phyloP scores from a whole-genome alignment of 2,797 vertebrate species.

The Pseudochirops cupreus region DNA sequence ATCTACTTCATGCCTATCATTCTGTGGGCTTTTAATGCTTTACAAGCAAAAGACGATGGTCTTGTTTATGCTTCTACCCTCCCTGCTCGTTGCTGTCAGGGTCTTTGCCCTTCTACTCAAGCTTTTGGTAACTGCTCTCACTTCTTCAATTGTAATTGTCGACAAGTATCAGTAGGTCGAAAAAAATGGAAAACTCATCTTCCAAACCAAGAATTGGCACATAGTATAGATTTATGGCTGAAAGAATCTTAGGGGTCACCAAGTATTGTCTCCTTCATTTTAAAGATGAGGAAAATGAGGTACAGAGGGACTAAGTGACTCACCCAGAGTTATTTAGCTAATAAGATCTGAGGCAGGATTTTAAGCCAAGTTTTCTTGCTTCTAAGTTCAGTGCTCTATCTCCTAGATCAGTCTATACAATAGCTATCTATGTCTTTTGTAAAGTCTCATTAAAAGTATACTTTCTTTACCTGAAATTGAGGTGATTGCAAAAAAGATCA shows the following conservation, averaged over 20 bases:
- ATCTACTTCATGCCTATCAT: neutral
- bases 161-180: neutral
- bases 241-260: neutral
- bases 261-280: neutral
- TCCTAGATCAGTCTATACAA: neutral
- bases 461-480: neutral
- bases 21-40: neutral
- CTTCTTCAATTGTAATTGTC: neutral
- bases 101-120: neutral
- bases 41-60: conserved; percentile 11
- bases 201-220: neutral
- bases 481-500: neutral
- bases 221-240: neutral
- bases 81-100: neutral
- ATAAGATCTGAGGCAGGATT: neutral
- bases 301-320: neutral
- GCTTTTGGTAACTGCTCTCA: neutral
- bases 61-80: neutral
- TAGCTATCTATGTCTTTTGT: neutral
- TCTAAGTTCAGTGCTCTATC: neutral
- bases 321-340: neutral
- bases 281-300: neutral
- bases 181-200: neutral
- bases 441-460: neutral
- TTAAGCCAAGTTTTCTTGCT: neutral